Base-by-base conservation (phyloP, 2,113 vertebrate genomes). In the Taxidea taxus region DNA sequence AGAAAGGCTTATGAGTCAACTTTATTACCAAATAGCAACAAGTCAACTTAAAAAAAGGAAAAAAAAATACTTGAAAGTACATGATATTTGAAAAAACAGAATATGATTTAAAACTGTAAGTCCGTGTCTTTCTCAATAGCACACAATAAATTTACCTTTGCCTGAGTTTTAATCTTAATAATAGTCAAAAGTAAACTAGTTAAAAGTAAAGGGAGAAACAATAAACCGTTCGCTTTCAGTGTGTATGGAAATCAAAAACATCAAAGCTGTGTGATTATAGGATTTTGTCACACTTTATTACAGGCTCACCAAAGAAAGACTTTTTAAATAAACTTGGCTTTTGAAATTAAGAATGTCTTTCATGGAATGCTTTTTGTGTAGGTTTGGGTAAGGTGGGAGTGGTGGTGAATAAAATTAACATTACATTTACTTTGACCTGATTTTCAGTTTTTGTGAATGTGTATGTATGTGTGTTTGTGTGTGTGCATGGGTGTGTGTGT, bases 361-460 rank as follows among this genome's bases (percentile, higher is more conserved):
- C 13, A 11, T 82, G 13, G 13, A 66, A 58, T 72, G 9, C 4
- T 14, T 72, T 89, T 58, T 68, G 6, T 78, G 39, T 29, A 44
- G 12, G 72, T 34, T n/a, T 2, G 1, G 2, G 54, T 25, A 12
- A 29, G 4, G 6, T 4, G 0, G 14, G 20, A 49, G 7, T 31
- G n/a, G 27, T 37, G 21, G 7, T 77, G 27, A 78, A 34, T 58
- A 77, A 89, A 83, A 56, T 12, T 34, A 83, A 68, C 12, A 64
- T 1, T 8, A 75, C 56, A 68, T 49, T 47, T n/a, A n/a, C 6
- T 60, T 91, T 68, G 23, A 44, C 9, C 23, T 47, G 49, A 74
- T 91, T 95, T 95, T 31, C 29, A 84, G 9, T 1, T 78, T 89
- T 81, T 37, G 15, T 86, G 21, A 81, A n/a, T 27, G 7, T 51